Evolutionary conservation across 2,888 invertebrate genomes (phyloP).

Genomic region (Coremacera marginata): DNA sequence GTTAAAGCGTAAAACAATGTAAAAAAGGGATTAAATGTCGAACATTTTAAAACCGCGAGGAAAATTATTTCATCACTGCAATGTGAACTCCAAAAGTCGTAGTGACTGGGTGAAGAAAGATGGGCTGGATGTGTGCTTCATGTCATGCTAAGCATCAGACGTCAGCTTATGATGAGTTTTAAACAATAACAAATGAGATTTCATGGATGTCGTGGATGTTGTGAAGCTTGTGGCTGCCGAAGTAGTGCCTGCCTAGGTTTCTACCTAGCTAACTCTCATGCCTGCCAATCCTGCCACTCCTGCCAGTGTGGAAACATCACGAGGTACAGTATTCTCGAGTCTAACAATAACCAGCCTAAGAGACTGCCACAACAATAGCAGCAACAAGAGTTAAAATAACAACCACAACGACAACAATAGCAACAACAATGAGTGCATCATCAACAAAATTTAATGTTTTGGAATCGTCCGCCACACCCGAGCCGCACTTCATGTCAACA

Average conservation of each 20-base stretch:
- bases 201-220: constrained; percentile 57
- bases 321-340: neutral
- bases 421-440: constrained; percentile 13
- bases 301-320: neutral
- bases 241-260: neutral
- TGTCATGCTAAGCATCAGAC: neutral
- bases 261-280: neutral
- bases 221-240: neutral
- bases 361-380: neutral
- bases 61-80: neutral
- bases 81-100: no score
- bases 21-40: constrained; percentile 26
- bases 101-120: no score
- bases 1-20: neutral
- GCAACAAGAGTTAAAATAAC: neutral
- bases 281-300: neutral
- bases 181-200: constrained; percentile 60
- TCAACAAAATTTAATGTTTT: neutral
- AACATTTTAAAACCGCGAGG: neutral
- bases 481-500: constrained; percentile 19
- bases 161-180: constrained; percentile 49
- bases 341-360: neutral
- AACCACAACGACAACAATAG: neutral
- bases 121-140: no score
- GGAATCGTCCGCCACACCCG: neutral